Conservation (phyloP, 2,113 vertebrate species). For the Vulpes vulpes region DNA sequence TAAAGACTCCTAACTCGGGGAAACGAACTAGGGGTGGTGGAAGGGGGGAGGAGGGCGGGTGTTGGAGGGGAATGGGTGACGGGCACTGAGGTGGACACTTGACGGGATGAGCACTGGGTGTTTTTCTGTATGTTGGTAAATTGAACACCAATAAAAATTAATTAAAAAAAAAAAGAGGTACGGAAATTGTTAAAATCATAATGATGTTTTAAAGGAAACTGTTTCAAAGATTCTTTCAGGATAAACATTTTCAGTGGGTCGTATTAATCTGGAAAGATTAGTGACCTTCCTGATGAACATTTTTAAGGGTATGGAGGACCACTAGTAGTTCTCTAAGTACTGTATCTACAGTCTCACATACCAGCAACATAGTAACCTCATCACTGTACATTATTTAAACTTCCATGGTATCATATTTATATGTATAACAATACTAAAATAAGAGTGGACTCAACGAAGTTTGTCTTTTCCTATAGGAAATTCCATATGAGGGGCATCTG, state of each 20-base stretch:
- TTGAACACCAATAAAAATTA: no score
- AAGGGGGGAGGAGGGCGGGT: no score
- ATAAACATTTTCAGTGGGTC: not conserved
- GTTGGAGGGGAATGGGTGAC: no score
- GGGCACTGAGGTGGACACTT: no score
- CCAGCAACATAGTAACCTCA: rapidly evolving
- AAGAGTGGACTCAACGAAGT: not conserved
- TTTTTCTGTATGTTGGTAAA: no score
- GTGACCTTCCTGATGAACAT: not conserved
- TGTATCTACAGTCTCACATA: not conserved
- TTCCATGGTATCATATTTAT: not conserved
- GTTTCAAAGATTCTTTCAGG: not conserved
- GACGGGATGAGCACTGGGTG: no score
- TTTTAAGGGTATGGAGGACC: not conserved
- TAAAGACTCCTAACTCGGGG: no score
- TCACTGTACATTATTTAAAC: not conserved
- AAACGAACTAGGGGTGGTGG: no score
- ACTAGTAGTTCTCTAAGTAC: no score
- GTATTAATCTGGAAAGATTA: not conserved
- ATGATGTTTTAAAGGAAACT: not conserved
- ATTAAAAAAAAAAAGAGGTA: constrained; percentile 4
- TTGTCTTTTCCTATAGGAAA: not conserved
- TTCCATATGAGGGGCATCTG: not conserved
- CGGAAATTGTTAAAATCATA: not conserved
- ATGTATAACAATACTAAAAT: not conserved